Evolutionary conservation across 2,113 vertebrate species (phyloP).

Genomic region (Spermophilus dauricus): DNA sequence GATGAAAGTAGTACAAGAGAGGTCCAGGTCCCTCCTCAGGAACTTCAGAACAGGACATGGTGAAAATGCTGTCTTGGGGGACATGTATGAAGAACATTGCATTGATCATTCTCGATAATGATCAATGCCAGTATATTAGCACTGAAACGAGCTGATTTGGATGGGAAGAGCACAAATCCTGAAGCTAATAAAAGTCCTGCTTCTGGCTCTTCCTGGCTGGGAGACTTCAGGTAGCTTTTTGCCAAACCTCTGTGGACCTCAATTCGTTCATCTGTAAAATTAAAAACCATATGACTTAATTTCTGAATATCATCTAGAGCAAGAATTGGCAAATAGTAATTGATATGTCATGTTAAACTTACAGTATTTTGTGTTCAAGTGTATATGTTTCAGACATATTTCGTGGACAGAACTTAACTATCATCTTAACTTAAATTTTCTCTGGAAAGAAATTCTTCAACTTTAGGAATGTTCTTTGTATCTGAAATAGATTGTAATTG

Average conservation of each 20-base stretch:
- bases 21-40: background rate
- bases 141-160: background rate
- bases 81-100: background rate
- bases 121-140: too few relatives aligned
- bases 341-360: background rate
- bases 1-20: fast-evolving
- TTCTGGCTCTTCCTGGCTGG: background rate
- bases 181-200: background rate
- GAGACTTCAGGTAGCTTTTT: background rate
- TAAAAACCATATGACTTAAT: background rate
- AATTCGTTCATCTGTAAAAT: background rate
- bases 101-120: background rate
- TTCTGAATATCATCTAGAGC: background rate
- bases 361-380: background rate
- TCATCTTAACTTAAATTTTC: background rate
- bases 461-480: background rate
- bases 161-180: background rate
- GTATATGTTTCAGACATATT: background rate
- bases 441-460: background rate
- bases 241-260: background rate
- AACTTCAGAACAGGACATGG: background rate
- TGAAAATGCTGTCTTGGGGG: background rate
- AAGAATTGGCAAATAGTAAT: background rate
- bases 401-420: background rate
- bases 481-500: background rate